Percentiles rank a stretch among this genome's conserved stretches.
phyloP scores from a whole-genome alignment of 2,113 vertebrate genomes.

The Colaptes auratus region DNA sequence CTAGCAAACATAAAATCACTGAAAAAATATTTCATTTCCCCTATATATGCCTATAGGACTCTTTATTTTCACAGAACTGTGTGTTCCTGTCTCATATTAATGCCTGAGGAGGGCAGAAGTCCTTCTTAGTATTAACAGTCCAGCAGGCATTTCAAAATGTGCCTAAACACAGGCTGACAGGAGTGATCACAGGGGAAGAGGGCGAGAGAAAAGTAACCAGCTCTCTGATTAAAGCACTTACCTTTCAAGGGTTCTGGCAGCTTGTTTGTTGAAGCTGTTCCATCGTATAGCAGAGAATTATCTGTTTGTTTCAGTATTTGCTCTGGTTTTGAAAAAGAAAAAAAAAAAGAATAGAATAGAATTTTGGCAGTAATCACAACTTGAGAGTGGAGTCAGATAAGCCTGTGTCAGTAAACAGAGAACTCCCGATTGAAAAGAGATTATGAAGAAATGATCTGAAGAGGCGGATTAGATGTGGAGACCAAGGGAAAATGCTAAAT shows the following conservation, averaged over 20 bases:
- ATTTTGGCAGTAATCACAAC: neutral
- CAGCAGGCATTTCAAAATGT: neutral
- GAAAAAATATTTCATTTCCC: neutral
- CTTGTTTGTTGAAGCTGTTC: neutral
- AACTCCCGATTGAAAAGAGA: constrained; percentile 4
- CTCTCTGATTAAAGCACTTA: neutral
- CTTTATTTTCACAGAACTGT: neutral
- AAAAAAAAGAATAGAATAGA: neutral
- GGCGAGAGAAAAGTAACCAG: neutral
- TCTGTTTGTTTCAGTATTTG: neutral
- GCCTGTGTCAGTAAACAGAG: neutral
- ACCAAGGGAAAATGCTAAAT: neutral
- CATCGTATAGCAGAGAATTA: neutral
- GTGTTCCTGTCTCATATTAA: neutral
- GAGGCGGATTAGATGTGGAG: neutral
- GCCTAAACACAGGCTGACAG: neutral
- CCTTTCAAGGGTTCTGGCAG: neutral
- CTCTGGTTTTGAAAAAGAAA: too few relatives aligned
- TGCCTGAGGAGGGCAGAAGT: neutral
- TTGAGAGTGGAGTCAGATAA: neutral
- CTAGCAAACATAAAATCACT: neutral
- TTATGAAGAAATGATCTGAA: constrained; percentile 29
- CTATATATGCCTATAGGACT: neutral
- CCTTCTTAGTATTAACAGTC: neutral
- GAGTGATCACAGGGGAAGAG: neutral